Evolutionary conservation across 92 coral and sea anemone genomes (phyloP).

Genomic region (Nematostella vectensis): DNA sequence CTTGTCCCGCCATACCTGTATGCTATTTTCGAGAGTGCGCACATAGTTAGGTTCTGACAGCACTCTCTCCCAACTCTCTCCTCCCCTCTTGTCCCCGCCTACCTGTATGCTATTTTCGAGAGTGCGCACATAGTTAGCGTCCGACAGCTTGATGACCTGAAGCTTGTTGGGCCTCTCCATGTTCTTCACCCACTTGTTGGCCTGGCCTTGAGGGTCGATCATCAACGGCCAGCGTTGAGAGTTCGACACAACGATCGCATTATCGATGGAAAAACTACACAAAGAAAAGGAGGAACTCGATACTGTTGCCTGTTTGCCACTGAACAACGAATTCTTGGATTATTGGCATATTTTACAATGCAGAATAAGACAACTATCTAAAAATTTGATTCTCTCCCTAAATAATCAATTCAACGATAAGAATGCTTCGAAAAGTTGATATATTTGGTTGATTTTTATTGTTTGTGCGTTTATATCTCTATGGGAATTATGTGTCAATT

Average conservation of each 20-base stretch:
- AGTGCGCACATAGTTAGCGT: conserved; percentile 82
- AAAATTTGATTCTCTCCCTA: no score
- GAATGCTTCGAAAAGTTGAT: no score
- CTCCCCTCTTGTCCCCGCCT: no score
- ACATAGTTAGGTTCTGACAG: conserved; percentile 87
- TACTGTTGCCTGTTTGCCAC: not conserved
- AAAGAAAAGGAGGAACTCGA: not conserved
- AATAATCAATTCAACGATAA: no score
- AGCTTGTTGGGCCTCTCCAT: conserved; percentile 96
- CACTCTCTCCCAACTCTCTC: no score
- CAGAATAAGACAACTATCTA: no score
- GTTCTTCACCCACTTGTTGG: conserved; percentile 96
- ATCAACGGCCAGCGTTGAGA: conserved; percentile 93
- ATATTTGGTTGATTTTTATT: no score
- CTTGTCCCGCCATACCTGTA: no score
- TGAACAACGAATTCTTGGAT: not conserved
- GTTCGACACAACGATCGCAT: conserved; percentile 93
- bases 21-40: conserved; percentile 80
- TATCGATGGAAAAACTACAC: conserved; percentile 87
- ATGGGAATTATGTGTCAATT: no score
- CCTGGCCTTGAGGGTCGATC: conserved; percentile 99
- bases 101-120: conserved; percentile 95
- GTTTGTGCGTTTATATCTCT: no score
- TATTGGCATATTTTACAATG: no score
- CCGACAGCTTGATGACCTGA: conserved; percentile 89